A percentile compares a stretch with the other conserved stretches of the same genome.
phyloP scores from a whole-genome alignment of 2,113 vertebrate species.

The Tachysurus fulvidraco region DNA sequence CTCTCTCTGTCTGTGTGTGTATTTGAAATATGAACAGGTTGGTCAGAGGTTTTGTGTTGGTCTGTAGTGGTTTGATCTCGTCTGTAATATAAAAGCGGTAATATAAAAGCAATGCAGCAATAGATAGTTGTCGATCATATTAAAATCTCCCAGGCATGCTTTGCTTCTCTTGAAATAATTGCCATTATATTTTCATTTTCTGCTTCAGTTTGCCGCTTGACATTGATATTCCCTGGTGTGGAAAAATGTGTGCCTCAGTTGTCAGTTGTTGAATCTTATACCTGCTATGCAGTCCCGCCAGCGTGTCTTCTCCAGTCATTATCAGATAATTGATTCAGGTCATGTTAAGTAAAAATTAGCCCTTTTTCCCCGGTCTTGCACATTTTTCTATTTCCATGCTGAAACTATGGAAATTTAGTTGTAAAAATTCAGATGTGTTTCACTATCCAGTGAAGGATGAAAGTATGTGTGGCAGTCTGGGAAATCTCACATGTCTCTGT shows the following conservation, averaged over 20 bases:
- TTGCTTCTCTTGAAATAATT: slow-evolving; percentile 1
- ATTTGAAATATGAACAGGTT: neutral
- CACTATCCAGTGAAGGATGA: neutral
- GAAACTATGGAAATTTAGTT: neutral
- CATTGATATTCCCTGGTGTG: slow-evolving; percentile 9
- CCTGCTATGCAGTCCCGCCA: neutral
- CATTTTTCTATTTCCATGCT: neutral
- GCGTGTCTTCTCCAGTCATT: neutral
- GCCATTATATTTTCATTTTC: slow-evolving; percentile 20
- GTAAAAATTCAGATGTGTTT: neutral
- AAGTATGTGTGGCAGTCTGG: neutral
- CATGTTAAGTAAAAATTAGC: neutral
- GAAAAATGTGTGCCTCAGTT: neutral
- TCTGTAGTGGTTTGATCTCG: neutral
- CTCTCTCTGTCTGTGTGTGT: neutral
- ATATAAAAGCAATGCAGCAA: neutral
- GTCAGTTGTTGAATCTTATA: neutral
- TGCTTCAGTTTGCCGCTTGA: slow-evolving; percentile 8
- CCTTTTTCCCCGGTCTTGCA: neutral
- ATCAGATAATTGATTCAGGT: slow-evolving; percentile 13
- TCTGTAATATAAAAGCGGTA: neutral
- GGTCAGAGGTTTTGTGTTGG: neutral
- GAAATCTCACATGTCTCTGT: neutral
- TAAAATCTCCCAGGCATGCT: slow-evolving; percentile 13
- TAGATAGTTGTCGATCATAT: neutral